Conservation (phyloP, 2,888 invertebrate species). For the Orthonevra nobilis region DNA sequence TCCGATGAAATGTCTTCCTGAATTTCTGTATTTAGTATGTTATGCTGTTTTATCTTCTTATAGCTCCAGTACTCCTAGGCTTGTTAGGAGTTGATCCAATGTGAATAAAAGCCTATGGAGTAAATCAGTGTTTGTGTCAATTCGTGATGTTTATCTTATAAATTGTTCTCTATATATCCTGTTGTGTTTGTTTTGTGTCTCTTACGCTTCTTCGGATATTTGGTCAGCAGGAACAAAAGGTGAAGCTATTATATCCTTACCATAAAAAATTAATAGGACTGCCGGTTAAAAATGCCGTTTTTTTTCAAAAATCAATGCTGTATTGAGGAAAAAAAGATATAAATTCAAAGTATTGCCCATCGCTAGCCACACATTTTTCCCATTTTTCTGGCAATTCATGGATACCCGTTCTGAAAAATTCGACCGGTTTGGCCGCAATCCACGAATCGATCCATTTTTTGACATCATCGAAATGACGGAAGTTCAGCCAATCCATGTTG, state of each 20-base stretch:
- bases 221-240: slow-evolving; percentile 30
- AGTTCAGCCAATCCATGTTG: not conserved
- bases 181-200: slow-evolving; percentile 53
- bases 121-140: slow-evolving; percentile 27
- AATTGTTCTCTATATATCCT: slow-evolving; percentile 18
- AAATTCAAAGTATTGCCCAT: no score
- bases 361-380: no score
- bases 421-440: no score
- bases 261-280: no score
- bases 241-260: slow-evolving; percentile 27
- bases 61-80: slow-evolving; percentile 12
- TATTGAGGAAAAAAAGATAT: no score
- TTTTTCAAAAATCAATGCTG: no score
- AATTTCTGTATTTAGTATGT: not conserved
- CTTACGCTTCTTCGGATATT: slow-evolving; percentile 47
- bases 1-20: slow-evolving; percentile 1
- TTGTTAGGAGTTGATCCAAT: slow-evolving; percentile 24
- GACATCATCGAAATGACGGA: no score
- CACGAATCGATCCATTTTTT: no score
- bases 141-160: slow-evolving; percentile 27
- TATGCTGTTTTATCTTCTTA: slow-evolving; percentile 4
- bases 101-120: slow-evolving; percentile 10
- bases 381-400: no score
- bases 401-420: no score
- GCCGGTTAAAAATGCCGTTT: no score